Conservation (phyloP, 2,113 vertebrate genomes). For the Ammodramus savannarum region DNA sequence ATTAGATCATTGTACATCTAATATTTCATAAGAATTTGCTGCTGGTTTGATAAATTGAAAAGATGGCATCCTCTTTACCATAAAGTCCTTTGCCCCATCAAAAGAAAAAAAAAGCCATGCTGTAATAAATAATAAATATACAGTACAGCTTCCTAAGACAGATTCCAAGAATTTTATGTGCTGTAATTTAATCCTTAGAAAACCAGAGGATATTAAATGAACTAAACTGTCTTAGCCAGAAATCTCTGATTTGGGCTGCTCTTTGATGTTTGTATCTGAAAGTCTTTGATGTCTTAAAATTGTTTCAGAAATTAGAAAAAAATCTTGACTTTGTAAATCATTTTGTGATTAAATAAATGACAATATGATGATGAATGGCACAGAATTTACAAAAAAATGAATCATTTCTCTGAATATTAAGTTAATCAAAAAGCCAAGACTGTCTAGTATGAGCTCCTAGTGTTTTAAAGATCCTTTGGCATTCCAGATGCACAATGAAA, state of each 20-base stretch:
- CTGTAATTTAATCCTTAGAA: constrained; percentile 78
- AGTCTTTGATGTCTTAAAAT: constrained; percentile 81
- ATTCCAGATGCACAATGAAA: constrained; percentile 76
- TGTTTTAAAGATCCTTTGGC: constrained; percentile 66
- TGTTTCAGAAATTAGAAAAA: constrained; percentile 78
- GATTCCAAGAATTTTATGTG: constrained; percentile 81
- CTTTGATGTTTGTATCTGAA: constrained; percentile 80
- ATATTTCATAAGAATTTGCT: constrained; percentile 58
- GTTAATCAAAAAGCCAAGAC: constrained; percentile 71
- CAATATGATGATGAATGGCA: constrained; percentile 79
- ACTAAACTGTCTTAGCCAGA: constrained; percentile 81
- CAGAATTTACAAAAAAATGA: constrained; percentile 68
- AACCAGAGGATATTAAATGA: constrained; percentile 83
- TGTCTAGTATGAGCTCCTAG: constrained; percentile 68
- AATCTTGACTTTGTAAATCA: constrained; percentile 76
- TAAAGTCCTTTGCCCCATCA: constrained; percentile 20
- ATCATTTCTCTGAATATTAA: constrained; percentile 69
- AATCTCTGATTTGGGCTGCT: constrained; percentile 77
- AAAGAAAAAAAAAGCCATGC: neutral
- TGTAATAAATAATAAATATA: constrained; percentile 75
- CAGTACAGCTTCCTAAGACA: constrained; percentile 66
- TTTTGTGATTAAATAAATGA: constrained; percentile 76
- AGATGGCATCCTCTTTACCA: constrained; percentile 45
- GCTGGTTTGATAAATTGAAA: constrained; percentile 56
- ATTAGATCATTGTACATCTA: constrained; percentile 27